These are phyloP conservation scores for Helicoverpa zea DNA, from an alignment of 1,140 invertebrate species.

Conservation along the genomic window DNA sequence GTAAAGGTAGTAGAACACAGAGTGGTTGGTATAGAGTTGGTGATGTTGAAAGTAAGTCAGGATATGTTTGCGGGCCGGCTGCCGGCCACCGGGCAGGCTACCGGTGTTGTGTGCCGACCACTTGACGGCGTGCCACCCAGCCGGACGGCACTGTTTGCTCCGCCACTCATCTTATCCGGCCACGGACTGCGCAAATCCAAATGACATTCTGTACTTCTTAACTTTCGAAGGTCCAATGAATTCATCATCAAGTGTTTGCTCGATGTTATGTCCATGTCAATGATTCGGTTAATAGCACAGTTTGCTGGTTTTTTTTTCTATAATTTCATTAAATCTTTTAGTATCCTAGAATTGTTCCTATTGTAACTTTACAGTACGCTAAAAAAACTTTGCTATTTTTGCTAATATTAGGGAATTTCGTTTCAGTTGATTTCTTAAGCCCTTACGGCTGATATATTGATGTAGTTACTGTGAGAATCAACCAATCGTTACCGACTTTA, in stretches of 20 bases:
- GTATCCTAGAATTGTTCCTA: no score
- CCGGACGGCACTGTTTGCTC: constrained; percentile 65
- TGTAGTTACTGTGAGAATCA: no score
- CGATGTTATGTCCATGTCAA: background rate
- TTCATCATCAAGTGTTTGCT: constrained; percentile 25
- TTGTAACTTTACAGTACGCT: no score
- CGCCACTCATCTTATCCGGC: constrained; percentile 64
- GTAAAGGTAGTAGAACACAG: constrained; percentile 20
- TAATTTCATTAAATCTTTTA: background rate
- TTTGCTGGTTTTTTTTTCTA: background rate
- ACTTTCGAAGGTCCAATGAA: constrained; percentile 36
- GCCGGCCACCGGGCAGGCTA: constrained; percentile 80
- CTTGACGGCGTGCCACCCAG: constrained; percentile 65
- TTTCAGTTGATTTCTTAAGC: no score
- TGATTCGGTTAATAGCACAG: constrained; percentile 15
- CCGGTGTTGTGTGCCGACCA: constrained; percentile 72
- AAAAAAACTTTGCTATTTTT: no score
- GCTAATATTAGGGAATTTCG: background rate
- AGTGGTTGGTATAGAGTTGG: constrained; percentile 67
- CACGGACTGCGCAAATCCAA: constrained; percentile 66
- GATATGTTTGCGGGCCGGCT: constrained; percentile 72
- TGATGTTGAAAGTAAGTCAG: constrained; percentile 67
- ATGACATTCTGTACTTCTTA: constrained; percentile 33
- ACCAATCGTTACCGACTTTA: background rate
- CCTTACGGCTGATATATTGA: no score